Conservation (phyloP, 2,797 vertebrate species). For the Balearica regulorum region DNA sequence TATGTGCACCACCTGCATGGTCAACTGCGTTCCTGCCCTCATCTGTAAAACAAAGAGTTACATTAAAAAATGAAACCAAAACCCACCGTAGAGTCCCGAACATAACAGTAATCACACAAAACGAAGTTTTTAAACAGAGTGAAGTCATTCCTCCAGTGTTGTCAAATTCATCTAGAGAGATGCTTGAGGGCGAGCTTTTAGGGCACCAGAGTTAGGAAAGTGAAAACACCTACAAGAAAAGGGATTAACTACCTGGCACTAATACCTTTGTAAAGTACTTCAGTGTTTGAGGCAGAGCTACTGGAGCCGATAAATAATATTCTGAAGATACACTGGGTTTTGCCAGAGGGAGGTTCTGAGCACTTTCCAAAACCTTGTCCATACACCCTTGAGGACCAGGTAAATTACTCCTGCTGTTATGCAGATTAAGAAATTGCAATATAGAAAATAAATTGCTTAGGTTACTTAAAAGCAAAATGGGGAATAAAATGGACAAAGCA, state of each 20-base stretch:
- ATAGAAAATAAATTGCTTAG: not conserved
- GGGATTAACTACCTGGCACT: slow-evolving; percentile 14
- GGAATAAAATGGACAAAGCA: not conserved
- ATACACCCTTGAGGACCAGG: not conserved
- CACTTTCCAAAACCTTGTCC: not conserved
- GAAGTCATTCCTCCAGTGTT: slow-evolving; percentile 35
- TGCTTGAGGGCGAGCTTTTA: not conserved
- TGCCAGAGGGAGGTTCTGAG: not conserved
- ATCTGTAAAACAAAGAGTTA: slow-evolving; percentile 99
- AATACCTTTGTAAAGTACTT: not conserved
- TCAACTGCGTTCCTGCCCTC: slow-evolving; percentile 99
- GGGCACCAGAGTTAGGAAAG: not conserved
- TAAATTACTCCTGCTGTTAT: not conserved
- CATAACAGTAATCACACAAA: slow-evolving; percentile 70
- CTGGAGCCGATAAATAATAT: not conserved
- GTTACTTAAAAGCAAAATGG: not conserved
- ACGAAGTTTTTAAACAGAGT: slow-evolving; percentile 45
- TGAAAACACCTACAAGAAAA: slow-evolving; percentile 34
- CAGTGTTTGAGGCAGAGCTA: not conserved
- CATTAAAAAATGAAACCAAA: slow-evolving; percentile 82
- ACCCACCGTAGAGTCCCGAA: slow-evolving; percentile 67
- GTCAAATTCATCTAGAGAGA: not conserved
- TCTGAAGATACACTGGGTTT: not conserved
- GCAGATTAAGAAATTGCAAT: not conserved
- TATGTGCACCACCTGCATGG: slow-evolving; percentile 97